Base-by-base conservation (phyloP, 2,888 invertebrate genomes). In the Agrotis clavis region DNA sequence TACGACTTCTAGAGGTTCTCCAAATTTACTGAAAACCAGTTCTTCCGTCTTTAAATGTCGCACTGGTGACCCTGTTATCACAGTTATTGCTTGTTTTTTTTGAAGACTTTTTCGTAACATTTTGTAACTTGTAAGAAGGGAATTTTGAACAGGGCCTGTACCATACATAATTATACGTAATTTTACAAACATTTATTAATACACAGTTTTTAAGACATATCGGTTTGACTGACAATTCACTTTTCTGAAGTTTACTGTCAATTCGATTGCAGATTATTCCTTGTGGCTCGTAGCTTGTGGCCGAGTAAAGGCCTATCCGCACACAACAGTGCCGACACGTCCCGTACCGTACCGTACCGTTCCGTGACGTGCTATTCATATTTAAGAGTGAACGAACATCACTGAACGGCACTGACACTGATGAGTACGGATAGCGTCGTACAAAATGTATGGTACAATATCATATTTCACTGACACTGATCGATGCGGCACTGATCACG, bases 1-100 rank as follows among this genome's bases (percentile, higher is more conserved):
- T 18, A 99, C 93, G 54, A 99, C 99, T 88, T 98, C 97, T 11
- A 96, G 88, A 5, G 99, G 99, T 86, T 99, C 98, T 16, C 99
- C 99, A 93, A 98, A 98, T 91, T 98, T 97, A 45, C 96, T 92
- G 89, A 98, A 98, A 21, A 97, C 91, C 19, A 98, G 91, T 81
- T 97, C 97, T 86, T 95, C 96, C 25, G 97, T 93, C 87, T 89
- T 91, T 65, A 95, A 86, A 82, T 87, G 91, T 77, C 94, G 87
- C 41, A 89, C 77, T 19, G 47, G n/a, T 47, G 81, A 71, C 41
- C 82, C 77, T 71, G 75, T 86, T 30, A 73, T 54, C 25, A 48
- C 11, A 51, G 71, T 59, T 69, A 74, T 53, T 54, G 21, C n/a
- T 41, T 53, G 53, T 6, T 53, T 70, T 53, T 70, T 79, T 87